These are phyloP conservation scores for Pocillopora grandis DNA, from an alignment of 92 coral and sea anemone species.

Conservation along the genomic window DNA sequence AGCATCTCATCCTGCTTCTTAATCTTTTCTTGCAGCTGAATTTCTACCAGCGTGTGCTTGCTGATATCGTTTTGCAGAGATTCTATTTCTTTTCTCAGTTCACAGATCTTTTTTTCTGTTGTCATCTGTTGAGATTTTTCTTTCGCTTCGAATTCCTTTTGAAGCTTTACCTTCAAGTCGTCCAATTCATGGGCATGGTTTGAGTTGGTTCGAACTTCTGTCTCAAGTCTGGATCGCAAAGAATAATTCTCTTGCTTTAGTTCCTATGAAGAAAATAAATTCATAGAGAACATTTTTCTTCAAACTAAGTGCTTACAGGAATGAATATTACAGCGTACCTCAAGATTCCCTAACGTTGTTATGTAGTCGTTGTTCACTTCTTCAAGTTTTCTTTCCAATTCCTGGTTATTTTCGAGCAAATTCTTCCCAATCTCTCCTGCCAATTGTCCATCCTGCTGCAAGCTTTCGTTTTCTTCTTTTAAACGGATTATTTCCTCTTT, in stretches of 20 bases:
- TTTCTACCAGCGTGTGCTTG: constrained; percentile 74
- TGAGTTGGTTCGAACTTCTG: constrained; percentile 56
- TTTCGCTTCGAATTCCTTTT: constrained; percentile 70
- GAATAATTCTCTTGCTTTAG: constrained; percentile 85
- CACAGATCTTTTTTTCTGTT: constrained; percentile 80
- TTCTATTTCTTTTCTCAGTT: constrained; percentile 80
- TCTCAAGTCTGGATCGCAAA: constrained; percentile 66
- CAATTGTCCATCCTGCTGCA: constrained; percentile 71
- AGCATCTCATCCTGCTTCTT: constrained; percentile 89
- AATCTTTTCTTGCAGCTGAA: constrained; percentile 80
- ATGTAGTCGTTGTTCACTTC: constrained; percentile 66
- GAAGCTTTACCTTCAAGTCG: constrained; percentile 76
- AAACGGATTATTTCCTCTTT: constrained; percentile 47
- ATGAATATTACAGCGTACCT: constrained; percentile 47
- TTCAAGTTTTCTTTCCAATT: constrained; percentile 74
- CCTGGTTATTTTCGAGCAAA: constrained; percentile 82
- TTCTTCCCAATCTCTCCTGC: constrained; percentile 89
- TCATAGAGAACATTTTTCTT: not conserved
- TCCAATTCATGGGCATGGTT: constrained; percentile 78
- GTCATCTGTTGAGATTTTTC: constrained; percentile 57
- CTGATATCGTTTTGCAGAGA: constrained; percentile 79
- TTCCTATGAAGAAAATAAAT: constrained; percentile 47
- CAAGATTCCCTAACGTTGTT: constrained; percentile 56
- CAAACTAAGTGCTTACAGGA: not conserved
- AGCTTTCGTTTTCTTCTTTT: constrained; percentile 53